Conservation (phyloP, 2,797 vertebrate genomes). For the Naso thynnoides region DNA sequence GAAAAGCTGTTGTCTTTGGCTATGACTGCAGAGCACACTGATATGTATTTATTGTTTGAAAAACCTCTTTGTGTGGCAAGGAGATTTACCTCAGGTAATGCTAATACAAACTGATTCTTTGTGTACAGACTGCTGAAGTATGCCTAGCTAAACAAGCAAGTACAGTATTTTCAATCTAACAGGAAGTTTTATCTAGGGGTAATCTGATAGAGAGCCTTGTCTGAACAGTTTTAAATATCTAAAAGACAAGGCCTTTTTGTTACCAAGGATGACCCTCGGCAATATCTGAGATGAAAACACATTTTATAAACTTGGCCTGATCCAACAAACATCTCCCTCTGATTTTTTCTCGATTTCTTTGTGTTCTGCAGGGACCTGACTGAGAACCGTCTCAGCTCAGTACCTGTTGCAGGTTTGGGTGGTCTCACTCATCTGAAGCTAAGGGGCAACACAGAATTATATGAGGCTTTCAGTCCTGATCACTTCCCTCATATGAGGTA, state of each 20-base stretch:
- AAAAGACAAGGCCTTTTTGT: conserved; percentile 39
- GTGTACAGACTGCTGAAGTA: conserved; percentile 54
- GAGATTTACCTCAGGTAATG: conserved; percentile 43
- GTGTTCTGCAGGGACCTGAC: conserved; percentile 88
- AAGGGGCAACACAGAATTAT: conserved; percentile 90
- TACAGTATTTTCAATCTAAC: conserved; percentile 53
- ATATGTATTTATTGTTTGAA: conserved; percentile 52
- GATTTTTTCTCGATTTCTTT: conserved; percentile 6
- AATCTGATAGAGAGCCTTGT: conserved; percentile 43
- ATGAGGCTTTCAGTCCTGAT: conserved; percentile 90
- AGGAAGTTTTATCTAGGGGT: conserved; percentile 45
- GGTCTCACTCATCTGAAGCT: conserved; percentile 94
- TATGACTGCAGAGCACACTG: conserved; percentile 34
- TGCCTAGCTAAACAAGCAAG: conserved; percentile 55
- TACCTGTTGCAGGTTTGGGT: conserved; percentile 90
- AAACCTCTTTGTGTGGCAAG: conserved; percentile 43
- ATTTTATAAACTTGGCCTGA: conserved; percentile 29
- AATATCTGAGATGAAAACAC: conserved; percentile 50
- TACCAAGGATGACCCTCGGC: conserved; percentile 15
- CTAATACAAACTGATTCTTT: conserved; percentile 64
- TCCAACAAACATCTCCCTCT: conserved; percentile 17
- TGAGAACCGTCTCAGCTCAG: conserved; percentile 86
- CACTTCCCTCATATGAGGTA: conserved; percentile 95
- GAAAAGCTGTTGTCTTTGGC: conserved; percentile 56
- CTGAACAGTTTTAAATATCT: conserved; percentile 46